phyloP scores from a whole-genome alignment of 2,113 vertebrate genomes.

The Dendrocopos noguchii region DNA sequence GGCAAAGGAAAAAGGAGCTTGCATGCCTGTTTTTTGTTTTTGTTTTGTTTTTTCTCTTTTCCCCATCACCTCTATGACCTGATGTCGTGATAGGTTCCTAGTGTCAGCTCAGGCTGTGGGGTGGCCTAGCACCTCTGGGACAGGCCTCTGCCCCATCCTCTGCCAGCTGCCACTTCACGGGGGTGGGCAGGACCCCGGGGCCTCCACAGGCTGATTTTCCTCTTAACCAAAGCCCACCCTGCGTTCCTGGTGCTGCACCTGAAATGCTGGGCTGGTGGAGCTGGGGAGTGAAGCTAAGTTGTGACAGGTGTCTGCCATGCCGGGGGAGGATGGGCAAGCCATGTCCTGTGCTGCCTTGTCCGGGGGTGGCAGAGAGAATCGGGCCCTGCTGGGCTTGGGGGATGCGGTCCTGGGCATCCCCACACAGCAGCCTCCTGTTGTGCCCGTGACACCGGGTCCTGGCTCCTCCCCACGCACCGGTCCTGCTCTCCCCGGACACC shows the following conservation, averaged over 20 bases:
- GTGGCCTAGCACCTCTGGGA: neutral
- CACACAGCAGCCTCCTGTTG: too few relatives aligned
- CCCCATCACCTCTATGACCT: neutral
- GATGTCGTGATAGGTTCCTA: neutral
- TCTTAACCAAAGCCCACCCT: neutral
- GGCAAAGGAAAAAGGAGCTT: neutral
- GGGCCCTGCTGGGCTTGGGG: neutral
- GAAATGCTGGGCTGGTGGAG: too few relatives aligned
- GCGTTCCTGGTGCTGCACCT: too few relatives aligned
- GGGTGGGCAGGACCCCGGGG: too few relatives aligned
- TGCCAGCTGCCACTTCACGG: neutral
- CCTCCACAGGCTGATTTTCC: too few relatives aligned
- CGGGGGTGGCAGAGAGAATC: too few relatives aligned
- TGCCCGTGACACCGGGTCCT: neutral
- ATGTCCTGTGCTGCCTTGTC: neutral
- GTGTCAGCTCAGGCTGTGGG: too few relatives aligned
- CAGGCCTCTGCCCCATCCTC: neutral
- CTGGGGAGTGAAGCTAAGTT: neutral
- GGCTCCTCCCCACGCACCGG: neutral
- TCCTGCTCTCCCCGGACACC: neutral
- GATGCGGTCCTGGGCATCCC: neutral
- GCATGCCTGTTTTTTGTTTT: fast-evolving
- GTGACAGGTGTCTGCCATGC: neutral
- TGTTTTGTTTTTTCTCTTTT: too few relatives aligned
- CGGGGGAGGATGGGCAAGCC: neutral